Evolutionary conservation across 2,888 invertebrate genomes (phyloP).

Genomic region (Cephonodes hylas): DNA sequence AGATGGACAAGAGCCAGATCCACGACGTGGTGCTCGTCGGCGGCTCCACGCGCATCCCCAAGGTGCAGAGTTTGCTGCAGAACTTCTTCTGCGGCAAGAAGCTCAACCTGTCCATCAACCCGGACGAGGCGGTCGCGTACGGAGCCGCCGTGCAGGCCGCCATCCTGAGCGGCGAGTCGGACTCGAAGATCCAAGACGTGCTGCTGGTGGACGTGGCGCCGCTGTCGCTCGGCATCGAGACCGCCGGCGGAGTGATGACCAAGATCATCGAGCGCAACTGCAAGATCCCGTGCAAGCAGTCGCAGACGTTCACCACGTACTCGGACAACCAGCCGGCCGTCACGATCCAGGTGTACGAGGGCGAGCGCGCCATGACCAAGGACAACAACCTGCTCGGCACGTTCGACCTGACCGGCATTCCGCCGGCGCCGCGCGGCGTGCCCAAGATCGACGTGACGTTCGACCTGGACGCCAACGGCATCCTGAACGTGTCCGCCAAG

Average conservation of each 20-base stretch:
- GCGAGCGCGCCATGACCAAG: conserved; percentile 90
- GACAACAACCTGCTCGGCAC: conserved; percentile 87
- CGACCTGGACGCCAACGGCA: conserved; percentile 89
- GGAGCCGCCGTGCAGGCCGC: conserved; percentile 89
- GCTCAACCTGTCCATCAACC: conserved; percentile 88
- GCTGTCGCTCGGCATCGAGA: conserved; percentile 88
- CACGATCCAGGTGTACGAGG: conserved; percentile 79
- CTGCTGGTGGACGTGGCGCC: conserved; percentile 82
- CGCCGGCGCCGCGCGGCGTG: conserved; percentile 85
- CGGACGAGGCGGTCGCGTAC: conserved; percentile 91
- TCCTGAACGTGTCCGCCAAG: conserved; percentile 90
- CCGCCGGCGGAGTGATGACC: conserved; percentile 90
- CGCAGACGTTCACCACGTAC: conserved; percentile 89
- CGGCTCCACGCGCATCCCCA: conserved; percentile 90
- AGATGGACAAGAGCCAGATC: conserved; percentile 87
- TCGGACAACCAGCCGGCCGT: conserved; percentile 90
- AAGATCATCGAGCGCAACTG: conserved; percentile 87
- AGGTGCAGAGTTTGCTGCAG: conserved; percentile 87
- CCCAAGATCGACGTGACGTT: conserved; percentile 87
- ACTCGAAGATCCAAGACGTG: conserved; percentile 86
- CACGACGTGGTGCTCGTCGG: conserved; percentile 92
- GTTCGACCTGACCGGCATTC: conserved; percentile 85
- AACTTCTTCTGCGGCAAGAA: conserved; percentile 89
- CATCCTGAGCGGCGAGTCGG: conserved; percentile 86
- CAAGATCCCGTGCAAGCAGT: conserved; percentile 87